Percentiles rank a stretch among this genome's conserved stretches.
Evolutionary conservation across 2,888 invertebrate genomes (phyloP).

Genomic region (Dusona sp.): DNA sequence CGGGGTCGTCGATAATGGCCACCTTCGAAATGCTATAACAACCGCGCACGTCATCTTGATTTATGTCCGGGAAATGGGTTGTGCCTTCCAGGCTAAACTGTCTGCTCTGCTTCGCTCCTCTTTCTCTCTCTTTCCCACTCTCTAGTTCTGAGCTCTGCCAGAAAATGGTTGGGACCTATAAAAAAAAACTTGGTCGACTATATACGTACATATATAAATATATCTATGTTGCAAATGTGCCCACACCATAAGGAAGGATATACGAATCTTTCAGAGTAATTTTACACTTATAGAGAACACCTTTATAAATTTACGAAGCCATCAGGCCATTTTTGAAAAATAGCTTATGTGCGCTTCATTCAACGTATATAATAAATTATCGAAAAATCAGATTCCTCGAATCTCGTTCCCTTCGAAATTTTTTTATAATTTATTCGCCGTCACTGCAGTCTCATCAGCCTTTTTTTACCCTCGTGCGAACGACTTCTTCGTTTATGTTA

Average conservation of each 20-base stretch:
- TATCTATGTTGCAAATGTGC: conserved; percentile 19
- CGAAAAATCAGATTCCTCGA: conserved; percentile 38
- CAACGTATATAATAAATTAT: conserved; percentile 20
- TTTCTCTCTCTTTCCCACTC: conserved; percentile 35
- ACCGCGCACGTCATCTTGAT: conserved; percentile 81
- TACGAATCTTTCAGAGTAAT: conserved; percentile 37
- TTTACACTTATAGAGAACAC: conserved; percentile 48
- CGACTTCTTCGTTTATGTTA: not conserved
- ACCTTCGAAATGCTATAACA: conserved; percentile 80
- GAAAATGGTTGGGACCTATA: conserved; percentile 77
- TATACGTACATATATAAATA: conserved; percentile 13
- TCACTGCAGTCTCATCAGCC: conserved; percentile 29
- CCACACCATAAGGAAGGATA: conserved; percentile 11
- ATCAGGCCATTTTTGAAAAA: conserved; percentile 48
- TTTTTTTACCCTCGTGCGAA: conserved; percentile 10
- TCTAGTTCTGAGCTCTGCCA: conserved; percentile 54
- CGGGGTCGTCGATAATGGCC: conserved; percentile 81
- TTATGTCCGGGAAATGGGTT: conserved; percentile 84
- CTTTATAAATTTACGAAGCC: conserved; percentile 57
- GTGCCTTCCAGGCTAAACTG: conserved; percentile 81
- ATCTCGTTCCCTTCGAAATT: not conserved
- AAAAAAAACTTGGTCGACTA: conserved; percentile 62
- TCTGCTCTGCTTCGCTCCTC: conserved; percentile 73
- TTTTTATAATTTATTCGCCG: conserved; percentile 37
- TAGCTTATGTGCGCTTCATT: not conserved